These are phyloP conservation scores for Phylloscopus whistleri DNA, from an alignment of 2,113 vertebrate genomes.

Conservation along the genomic window DNA sequence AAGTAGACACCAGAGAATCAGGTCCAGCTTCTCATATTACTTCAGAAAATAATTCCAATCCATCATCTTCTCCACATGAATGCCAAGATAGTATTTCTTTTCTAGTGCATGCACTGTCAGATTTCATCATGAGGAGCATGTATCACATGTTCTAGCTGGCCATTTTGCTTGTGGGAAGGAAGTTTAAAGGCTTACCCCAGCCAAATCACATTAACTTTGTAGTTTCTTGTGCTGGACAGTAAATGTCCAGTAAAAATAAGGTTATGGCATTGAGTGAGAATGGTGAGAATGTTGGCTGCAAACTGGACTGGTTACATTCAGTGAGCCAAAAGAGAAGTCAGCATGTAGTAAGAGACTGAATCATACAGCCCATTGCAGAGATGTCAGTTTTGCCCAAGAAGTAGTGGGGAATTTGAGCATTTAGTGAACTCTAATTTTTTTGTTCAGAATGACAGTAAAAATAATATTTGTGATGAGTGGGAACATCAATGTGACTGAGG, in stretches of 20 bases:
- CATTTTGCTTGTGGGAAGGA: background rate
- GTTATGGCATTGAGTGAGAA: background rate
- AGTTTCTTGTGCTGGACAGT: background rate
- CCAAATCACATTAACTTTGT: background rate
- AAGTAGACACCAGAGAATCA: conserved; percentile 15
- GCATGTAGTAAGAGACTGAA: background rate
- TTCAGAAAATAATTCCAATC: conserved; percentile 47
- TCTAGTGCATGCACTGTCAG: background rate
- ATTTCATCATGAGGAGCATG: background rate
- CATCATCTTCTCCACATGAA: conserved; percentile 9
- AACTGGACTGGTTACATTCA: background rate
- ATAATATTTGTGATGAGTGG: background rate
- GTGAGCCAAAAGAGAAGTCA: background rate
- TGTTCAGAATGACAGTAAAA: background rate
- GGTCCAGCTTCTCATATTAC: conserved; percentile 5
- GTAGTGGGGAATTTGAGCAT: background rate
- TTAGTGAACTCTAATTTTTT: background rate
- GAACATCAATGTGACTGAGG: background rate
- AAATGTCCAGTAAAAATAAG: background rate
- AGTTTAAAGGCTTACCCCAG: background rate
- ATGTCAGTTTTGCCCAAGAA: background rate
- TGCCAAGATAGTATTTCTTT: background rate
- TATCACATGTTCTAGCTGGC: background rate
- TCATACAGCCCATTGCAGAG: background rate
- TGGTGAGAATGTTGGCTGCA: background rate